These are phyloP conservation scores for Oscheius sp. DNA, from an alignment of 2,888 invertebrate species.

Conservation along the genomic window DNA sequence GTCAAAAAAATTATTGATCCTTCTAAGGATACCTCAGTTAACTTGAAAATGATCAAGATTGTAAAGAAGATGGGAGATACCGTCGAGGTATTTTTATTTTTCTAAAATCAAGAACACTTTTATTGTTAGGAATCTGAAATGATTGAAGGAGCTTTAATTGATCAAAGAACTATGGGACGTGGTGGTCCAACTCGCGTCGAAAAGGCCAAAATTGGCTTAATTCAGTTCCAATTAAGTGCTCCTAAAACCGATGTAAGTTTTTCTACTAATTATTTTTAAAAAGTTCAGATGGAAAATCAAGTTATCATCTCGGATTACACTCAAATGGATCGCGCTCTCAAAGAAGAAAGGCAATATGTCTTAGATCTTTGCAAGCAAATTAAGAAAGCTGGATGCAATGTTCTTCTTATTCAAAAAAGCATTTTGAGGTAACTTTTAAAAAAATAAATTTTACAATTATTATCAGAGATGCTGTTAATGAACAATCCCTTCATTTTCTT, in stretches of 20 bases:
- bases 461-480: conserved; percentile 91
- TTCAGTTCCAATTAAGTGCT: conserved; percentile 98
- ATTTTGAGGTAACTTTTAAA: conserved; percentile 77
- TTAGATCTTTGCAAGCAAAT: conserved; percentile 98
- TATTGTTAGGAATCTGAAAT: conserved; percentile 89
- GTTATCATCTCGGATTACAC: conserved; percentile 93
- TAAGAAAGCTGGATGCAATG: conserved; percentile 97
- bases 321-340: conserved; percentile 98
- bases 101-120: conserved; percentile 70
- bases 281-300: conserved; percentile 87
- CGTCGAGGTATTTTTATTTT: conserved; percentile 38
- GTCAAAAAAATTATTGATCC: conserved; percentile 85
- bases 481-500: conserved; percentile 94
- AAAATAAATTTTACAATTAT: not conserved
- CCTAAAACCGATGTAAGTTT: conserved; percentile 92
- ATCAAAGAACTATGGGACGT: conserved; percentile 83
- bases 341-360: conserved; percentile 96
- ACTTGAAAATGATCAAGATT: conserved; percentile 92
- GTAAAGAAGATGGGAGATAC: conserved; percentile 85
- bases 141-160: conserved; percentile 92
- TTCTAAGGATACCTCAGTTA: conserved; percentile 81
- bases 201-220: conserved; percentile 96
- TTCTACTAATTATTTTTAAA: not conserved
- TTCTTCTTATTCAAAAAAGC: conserved; percentile 87
- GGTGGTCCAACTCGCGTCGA: conserved; percentile 92